phyloP scores from a whole-genome alignment of 2,888 invertebrate genomes.

The Nomada fucata region DNA sequence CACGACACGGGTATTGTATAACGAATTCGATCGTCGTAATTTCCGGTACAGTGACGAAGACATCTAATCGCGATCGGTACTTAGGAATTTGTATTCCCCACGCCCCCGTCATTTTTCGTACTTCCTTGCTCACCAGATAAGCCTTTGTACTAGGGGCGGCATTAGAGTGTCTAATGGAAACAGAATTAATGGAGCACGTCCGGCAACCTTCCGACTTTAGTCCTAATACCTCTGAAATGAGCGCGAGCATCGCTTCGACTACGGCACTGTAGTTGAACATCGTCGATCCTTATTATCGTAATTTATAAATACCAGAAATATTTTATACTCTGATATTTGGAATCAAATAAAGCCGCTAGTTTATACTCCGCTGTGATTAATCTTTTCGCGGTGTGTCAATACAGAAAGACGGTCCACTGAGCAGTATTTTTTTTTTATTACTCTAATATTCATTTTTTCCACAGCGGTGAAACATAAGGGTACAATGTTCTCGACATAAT shows the following conservation, averaged over 20 bases:
- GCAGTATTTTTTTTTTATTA: neutral
- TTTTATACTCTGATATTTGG: too few relatives aligned
- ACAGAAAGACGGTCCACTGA: neutral
- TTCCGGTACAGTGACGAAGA: neutral
- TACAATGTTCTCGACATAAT: neutral
- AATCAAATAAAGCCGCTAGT: too few relatives aligned
- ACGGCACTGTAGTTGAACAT: neutral
- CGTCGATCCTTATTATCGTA: slow-evolving; percentile 5
- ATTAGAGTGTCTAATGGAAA: slow-evolving; percentile 18
- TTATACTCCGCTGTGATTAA: too few relatives aligned
- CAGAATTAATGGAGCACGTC: slow-evolving; percentile 31
- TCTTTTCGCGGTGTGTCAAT: too few relatives aligned
- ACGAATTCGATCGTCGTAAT: slow-evolving; percentile 1
- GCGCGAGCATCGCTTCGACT: neutral
- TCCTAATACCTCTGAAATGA: neutral
- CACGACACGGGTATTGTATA: neutral
- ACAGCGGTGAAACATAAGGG: neutral
- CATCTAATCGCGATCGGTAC: neutral
- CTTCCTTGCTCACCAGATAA: neutral
- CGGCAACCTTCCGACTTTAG: neutral
- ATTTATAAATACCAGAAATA: neutral
- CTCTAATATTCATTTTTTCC: neutral
- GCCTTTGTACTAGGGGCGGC: too few relatives aligned
- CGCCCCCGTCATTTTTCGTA: slow-evolving; percentile 7
- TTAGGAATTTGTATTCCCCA: slow-evolving; percentile 6